Base-by-base conservation (phyloP, 1,140 invertebrate genomes). In the Drosophila subobscura region DNA sequence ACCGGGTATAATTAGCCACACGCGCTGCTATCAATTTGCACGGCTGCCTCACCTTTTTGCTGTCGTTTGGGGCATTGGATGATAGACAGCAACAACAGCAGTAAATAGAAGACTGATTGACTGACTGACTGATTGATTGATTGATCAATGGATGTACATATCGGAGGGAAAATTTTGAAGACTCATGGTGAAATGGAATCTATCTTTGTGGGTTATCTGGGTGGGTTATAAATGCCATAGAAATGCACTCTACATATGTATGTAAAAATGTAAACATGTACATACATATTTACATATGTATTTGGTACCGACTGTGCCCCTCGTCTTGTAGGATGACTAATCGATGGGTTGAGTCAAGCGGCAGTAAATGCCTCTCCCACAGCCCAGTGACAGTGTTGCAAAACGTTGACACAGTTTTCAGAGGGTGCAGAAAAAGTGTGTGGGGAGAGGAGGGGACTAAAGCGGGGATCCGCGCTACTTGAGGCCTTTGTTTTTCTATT, bases 1-100 rank as follows among this genome's bases (percentile, higher is more conserved):
- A n/a, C n/a, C n/a, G n/a, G n/a, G n/a, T n/a, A n/a, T n/a, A n/a
- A 37, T 37, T 85, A 85, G 81, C 64, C 59, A 77, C 80, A 85
- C 80, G 67, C 80, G 80, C 80, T 72, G 66, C 67, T 68, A 64
- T 68, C 72, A 64, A 80, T 80, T 80, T 76, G 55, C 76, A 79
- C 41, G 53, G 10, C 33, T 37, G 33, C 59, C 57, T 74, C 55
- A 41, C 65, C 56, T 75, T 53, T 75, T 33, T 3, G 8, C 7
- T 10, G 3, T 33, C 29, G 29, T 10, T 33, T 33, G 3, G 29
- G n/a, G n/a, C n/a, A 71, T 73, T 73, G 74, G 71, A 33, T 50
- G 50, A 68, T 68, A 47, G 53, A 70, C 45, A 51, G 58, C 58
- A 51, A 33, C 67, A 33, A 29, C 40, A 50, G 56, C 23, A 46